Conservation (phyloP, 2,113 vertebrate genomes). For the Polypterus senegalus region DNA sequence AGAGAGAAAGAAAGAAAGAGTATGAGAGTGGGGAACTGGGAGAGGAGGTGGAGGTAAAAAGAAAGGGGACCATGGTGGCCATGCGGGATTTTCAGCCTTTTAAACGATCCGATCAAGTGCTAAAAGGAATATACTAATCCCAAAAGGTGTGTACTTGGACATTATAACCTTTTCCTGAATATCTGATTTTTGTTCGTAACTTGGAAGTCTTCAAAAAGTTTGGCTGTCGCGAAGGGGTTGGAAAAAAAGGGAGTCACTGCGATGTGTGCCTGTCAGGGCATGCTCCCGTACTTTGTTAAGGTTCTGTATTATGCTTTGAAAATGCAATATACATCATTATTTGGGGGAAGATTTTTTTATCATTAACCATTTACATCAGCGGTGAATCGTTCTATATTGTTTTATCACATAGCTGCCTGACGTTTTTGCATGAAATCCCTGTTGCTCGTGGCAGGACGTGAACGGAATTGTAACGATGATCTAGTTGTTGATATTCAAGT, state of each 20-base stretch:
- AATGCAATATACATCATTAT: background rate
- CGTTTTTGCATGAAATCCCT: too few species aligned
- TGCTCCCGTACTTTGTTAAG: background rate
- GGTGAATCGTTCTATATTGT: too few species aligned
- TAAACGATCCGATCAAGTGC: constrained; percentile 42
- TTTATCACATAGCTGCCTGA: too few species aligned
- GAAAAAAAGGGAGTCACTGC: background rate
- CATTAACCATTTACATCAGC: too few species aligned
- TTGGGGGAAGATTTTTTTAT: too few species aligned
- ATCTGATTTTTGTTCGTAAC: background rate
- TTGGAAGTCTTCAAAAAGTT: constrained; percentile 13
- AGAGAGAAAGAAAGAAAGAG: constrained; percentile 3
- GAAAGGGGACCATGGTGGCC: constrained; percentile 23
- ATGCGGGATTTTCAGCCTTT: constrained; percentile 43
- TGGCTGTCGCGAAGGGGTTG: background rate
- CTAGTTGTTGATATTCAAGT: too few species aligned
- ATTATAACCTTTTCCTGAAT: background rate
- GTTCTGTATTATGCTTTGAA: constrained; percentile 6
- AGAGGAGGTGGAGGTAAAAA: constrained; percentile 7
- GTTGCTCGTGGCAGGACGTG: too few species aligned
- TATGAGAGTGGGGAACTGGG: background rate
- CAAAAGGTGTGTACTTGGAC: constrained; percentile 32
- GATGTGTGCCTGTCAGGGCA: background rate
- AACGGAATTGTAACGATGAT: too few species aligned
- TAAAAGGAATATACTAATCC: constrained; percentile 29